Evolutionary conservation across 2,113 vertebrate genomes (phyloP).

Genomic region (Hippotragus niger): DNA sequence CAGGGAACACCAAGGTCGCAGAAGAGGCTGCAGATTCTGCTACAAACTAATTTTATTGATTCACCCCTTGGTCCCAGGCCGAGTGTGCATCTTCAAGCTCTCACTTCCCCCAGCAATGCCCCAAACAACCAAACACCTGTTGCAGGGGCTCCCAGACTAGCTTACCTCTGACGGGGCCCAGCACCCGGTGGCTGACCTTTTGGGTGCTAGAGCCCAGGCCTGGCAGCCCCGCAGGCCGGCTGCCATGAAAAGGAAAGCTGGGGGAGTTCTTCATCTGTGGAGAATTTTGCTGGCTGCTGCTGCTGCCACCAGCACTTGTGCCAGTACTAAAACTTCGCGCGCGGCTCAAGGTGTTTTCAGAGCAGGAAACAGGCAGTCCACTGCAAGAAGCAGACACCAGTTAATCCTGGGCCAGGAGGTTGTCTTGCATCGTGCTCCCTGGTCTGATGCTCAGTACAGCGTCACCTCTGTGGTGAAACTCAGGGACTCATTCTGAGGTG

Average conservation of each 20-base stretch:
- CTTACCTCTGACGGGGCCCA: slow-evolving; percentile 91
- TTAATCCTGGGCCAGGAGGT: not conserved
- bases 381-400: slow-evolving; percentile 73
- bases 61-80: slow-evolving; percentile 23
- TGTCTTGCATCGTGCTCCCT: not conserved
- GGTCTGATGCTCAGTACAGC: not conserved
- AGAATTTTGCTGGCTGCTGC: slow-evolving; percentile 86
- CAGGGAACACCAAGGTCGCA: slow-evolving; percentile 60
- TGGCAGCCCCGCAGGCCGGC: slow-evolving; percentile 58
- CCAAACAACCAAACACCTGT: slow-evolving; percentile 65
- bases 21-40: slow-evolving; percentile 60
- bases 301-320: slow-evolving; percentile 70
- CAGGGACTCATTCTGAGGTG: not conserved
- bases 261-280: slow-evolving; percentile 88
- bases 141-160: slow-evolving; percentile 71
- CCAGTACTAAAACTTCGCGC: slow-evolving; percentile 87
- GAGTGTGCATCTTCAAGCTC: slow-evolving; percentile 64
- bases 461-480: not conserved
- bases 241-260: slow-evolving; percentile 90
- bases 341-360: slow-evolving; percentile 85
- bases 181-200: slow-evolving; percentile 72
- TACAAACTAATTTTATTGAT: slow-evolving; percentile 69
- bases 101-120: slow-evolving; percentile 68
- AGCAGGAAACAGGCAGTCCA: slow-evolving; percentile 82
- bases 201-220: slow-evolving; percentile 69